Base-by-base conservation (phyloP, 1,140 invertebrate species). In the Hirudo medicinalis region DNA sequence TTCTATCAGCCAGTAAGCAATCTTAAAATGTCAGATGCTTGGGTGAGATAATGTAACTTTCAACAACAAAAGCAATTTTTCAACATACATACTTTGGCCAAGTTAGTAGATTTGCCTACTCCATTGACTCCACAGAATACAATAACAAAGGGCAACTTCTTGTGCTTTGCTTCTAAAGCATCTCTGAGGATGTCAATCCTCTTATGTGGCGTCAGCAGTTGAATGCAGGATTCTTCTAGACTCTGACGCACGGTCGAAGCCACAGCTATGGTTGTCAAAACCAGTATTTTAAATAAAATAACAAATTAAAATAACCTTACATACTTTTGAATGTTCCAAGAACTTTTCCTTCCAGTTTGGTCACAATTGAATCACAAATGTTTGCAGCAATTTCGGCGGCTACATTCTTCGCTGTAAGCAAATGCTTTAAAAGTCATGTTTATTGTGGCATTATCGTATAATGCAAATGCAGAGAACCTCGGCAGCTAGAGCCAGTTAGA, bases 51-150 rank as follows among this genome's bases (percentile, higher is more conserved):
- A 49, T 5, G 43, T 49, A 17, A 49, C 43, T 49, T 49, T 49
- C 43, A 49, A 8, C 43, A 49, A 49, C 22, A 68, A 68, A 36
- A 27, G 27, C 6, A 55, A 55, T 11, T 25, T 25, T n/a, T 57
- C 20, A n/a, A 25, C 36, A 32, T 25, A 70, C 40, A 22, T 74
- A 87, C 86, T 83, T 99, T 99, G 2, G 97, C 96, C 54, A 99
- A 83, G 85, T 99, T 99, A 2, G 97, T 99, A 0, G 94, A 98
- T 80, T 99, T 99, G 67, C 97, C 97, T 3, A 99, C 97, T 57
- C 97, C 97, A 82, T 99, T 99, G 0, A 99, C 97, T 67, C 97
- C 97, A 84, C 97, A 99, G 80, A 99, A 99, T 0, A 91, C 87
- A 84, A 99, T 92, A 1, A 93, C 89, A 81, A 94, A 99, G 0